phyloP scores from a whole-genome alignment of 2,888 invertebrate genomes.

The Chrysomela aeneicollis region DNA sequence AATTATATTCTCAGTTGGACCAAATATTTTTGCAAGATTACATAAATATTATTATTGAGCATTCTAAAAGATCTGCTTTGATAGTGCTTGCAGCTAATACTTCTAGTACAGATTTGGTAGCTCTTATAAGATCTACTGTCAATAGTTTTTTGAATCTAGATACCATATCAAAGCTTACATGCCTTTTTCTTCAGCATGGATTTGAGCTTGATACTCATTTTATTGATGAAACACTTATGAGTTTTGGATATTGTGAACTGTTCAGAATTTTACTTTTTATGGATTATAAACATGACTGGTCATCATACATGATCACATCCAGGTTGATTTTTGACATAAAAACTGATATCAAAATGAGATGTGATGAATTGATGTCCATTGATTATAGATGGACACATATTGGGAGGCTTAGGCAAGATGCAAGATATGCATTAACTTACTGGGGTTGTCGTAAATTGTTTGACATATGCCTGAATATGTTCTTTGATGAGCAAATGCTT shows the following conservation, averaged over 20 bases:
- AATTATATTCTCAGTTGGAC: conserved; percentile 26
- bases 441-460: conserved; percentile 25
- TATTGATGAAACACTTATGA: conserved; percentile 34
- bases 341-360: conserved; percentile 24
- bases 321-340: conserved; percentile 36
- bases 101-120: conserved; percentile 23
- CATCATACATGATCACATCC: conserved; percentile 25
- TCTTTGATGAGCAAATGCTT: conserved; percentile 17
- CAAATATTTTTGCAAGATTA: conserved; percentile 28
- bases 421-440: conserved; percentile 18
- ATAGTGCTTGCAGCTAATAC: conserved; percentile 32
- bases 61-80: conserved; percentile 30
- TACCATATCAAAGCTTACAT: conserved; percentile 35
- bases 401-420: conserved; percentile 19
- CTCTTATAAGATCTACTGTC: conserved; percentile 28
- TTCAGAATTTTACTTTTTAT: conserved; percentile 41
- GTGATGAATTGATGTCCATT: conserved; percentile 9
- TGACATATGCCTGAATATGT: conserved; percentile 6
- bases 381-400: conserved; percentile 12
- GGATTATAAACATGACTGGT: conserved; percentile 32
- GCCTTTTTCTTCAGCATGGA: conserved; percentile 36
- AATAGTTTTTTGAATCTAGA: conserved; percentile 24
- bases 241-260: conserved; percentile 40
- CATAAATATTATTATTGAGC: conserved; percentile 40
- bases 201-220: conserved; percentile 28